Evolutionary conservation across 2,113 vertebrate genomes (phyloP).

Genomic region (Odontophorus gujanensis): DNA sequence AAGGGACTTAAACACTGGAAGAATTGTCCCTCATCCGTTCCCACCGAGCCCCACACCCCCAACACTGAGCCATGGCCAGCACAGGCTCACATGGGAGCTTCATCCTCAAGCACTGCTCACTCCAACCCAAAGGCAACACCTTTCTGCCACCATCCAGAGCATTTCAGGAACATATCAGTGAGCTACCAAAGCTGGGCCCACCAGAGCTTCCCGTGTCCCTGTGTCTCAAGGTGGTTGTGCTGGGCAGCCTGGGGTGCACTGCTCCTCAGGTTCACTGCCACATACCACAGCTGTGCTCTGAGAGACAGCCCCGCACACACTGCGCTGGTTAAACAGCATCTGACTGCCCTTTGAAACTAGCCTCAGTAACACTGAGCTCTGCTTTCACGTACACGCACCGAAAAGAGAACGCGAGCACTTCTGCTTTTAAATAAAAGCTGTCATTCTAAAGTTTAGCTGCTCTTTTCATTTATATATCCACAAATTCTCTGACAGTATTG

Average conservation of each 20-base stretch:
- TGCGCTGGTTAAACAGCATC: not conserved
- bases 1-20: not conserved
- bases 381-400: not conserved
- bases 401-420: not conserved
- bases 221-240: not conserved
- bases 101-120: not conserved
- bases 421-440: constrained; percentile 23
- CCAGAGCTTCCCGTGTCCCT: not conserved
- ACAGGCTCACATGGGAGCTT: not conserved
- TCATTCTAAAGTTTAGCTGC: not conserved
- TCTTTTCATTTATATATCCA: constrained; percentile 4
- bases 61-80: not conserved
- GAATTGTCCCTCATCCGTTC: not conserved
- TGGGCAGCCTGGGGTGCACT: not conserved
- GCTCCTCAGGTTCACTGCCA: not conserved
- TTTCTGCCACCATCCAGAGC: not conserved
- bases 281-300: not conserved
- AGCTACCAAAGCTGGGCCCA: not conserved
- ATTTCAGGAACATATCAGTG: not conserved
- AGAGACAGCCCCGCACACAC: not conserved
- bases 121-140: not conserved
- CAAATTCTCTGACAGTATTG: not conserved
- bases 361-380: not conserved
- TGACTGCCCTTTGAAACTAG: not conserved
- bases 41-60: fast-evolving